Percentiles rank a stretch among this genome's conserved stretches.
Evolutionary conservation across 2,888 invertebrate genomes (phyloP).

Genomic region (Creontiades dilutus): DNA sequence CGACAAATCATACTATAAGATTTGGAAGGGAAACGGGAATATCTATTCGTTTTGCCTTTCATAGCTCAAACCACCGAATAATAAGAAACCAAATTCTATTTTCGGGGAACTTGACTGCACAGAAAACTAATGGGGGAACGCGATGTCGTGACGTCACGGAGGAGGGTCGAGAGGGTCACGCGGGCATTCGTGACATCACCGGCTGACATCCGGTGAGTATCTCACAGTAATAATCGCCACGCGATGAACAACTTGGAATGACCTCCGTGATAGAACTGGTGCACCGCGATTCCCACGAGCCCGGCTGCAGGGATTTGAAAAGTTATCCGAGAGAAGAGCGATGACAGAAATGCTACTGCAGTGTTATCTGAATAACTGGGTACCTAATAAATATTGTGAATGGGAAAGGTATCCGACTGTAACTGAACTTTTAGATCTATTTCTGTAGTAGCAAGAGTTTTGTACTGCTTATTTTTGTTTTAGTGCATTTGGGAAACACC

Average conservation of each 20-base stretch:
- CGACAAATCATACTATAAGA: not conserved
- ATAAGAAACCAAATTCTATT: not conserved
- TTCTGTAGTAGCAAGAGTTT: too few relatives aligned
- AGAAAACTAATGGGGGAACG: conserved; percentile 6
- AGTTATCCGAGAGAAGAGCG: not conserved
- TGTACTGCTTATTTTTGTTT: too few relatives aligned
- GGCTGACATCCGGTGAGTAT: conserved; percentile 21
- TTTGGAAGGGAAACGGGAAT: not conserved
- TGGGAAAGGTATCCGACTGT: not conserved
- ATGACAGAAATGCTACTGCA: not conserved
- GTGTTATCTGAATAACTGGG: not conserved
- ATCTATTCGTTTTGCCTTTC: too few relatives aligned
- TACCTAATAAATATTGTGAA: not conserved
- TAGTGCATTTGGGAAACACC: too few relatives aligned
- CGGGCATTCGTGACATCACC: conserved; percentile 28
- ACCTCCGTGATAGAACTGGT: conserved; percentile 8
- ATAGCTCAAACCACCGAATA: too few relatives aligned
- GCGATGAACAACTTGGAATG: conserved; percentile 20
- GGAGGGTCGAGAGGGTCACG: conserved; percentile 33
- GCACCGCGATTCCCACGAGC: not conserved
- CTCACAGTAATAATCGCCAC: conserved; percentile 19
- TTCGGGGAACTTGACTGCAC: not conserved
- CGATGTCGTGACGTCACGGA: conserved; percentile 35
- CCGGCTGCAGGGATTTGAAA: not conserved
- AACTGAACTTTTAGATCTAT: not conserved